Evolutionary conservation across 2,888 invertebrate genomes (phyloP), one percentile per base, ranked within the genome.

Genomic region (Pheosia tremula): DNA sequence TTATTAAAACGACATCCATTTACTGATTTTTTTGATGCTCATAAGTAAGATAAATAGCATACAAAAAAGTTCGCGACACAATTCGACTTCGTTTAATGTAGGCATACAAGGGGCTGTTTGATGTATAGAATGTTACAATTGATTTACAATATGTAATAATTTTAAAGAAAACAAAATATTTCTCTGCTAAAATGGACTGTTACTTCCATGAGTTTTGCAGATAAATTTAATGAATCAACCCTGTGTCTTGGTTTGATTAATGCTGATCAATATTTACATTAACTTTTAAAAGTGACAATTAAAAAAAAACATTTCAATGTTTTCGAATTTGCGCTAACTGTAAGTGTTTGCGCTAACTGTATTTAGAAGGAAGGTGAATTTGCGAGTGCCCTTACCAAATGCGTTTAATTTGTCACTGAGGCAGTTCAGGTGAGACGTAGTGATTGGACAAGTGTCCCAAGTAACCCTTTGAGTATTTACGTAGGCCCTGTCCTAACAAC

Each of bases 401-500:
- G 60, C 24, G 64, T 62, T 69, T 74, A 75, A 77, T 77, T 75
- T 77, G 70, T 78, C 76, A 77, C 67, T 68, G 65, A 61, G 60
- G 59, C 69, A 68, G 66, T 67, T 55, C 55, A 39, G 55, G 39
- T 63, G 56, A 59, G 61, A 56, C 60, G 63, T 63, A 66, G 64
- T 66, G 55, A 68, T 76, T 70, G 75, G 72, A 74, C 70, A 73
- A 71, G 69, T 57, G 53, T 67, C 75, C 72, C 66, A 77, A 75
- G 72, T 75, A 67, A 62, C 65, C 56, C 64, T 47, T 24, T 64
- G 60, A 71, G 61, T 89, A 81, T 89, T 89, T 89, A 78, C 69
- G 76, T 77, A 85, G 88, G 86, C 77, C 72, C 75, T 63, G 65
- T 70, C 64, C 77, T 75, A 73, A 82, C 79, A 82, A 79, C 72